Percentiles rank a stretch among this genome's conserved stretches.
phyloP scores from a whole-genome alignment of 2,113 vertebrate species.

The Anarhynchus alexandrinus region DNA sequence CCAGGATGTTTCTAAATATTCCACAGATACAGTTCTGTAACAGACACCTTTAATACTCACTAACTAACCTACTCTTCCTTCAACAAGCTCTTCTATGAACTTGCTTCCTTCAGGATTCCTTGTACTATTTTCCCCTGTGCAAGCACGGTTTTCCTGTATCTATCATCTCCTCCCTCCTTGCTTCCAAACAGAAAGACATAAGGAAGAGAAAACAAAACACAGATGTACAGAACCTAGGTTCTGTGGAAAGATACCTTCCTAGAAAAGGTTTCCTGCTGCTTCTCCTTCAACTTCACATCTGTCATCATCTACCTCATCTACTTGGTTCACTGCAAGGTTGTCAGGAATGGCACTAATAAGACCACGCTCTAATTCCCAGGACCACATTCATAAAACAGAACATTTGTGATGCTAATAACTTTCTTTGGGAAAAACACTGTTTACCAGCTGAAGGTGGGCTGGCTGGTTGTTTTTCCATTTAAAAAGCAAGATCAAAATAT shows the following conservation, averaged over 20 bases:
- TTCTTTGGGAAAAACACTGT: neutral
- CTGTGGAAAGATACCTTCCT: neutral
- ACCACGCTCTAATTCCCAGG: slow-evolving; percentile 5
- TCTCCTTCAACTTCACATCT: neutral
- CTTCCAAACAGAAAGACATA: neutral
- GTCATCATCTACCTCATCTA: neutral
- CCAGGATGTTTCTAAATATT: neutral
- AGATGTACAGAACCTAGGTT: neutral
- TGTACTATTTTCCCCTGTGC: neutral
- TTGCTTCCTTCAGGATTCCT: neutral
- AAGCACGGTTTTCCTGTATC: neutral
- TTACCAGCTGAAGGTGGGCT: neutral
- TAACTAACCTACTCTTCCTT: neutral
- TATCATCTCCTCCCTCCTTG: neutral
- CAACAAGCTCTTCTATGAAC: neutral
- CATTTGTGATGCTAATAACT: neutral
- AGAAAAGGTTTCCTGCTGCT: neutral
- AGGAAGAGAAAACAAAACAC: neutral
- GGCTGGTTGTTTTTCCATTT: neutral
- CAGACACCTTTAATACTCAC: neutral
- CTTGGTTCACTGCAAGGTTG: neutral
- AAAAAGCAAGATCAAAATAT: neutral
- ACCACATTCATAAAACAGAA: neutral
- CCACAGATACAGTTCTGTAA: fast-evolving
- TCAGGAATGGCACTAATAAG: neutral